Evolutionary conservation across 37 sponge, comb jelly and placozoan species (phyloP).

Genomic region (Spongia lamella): DNA sequence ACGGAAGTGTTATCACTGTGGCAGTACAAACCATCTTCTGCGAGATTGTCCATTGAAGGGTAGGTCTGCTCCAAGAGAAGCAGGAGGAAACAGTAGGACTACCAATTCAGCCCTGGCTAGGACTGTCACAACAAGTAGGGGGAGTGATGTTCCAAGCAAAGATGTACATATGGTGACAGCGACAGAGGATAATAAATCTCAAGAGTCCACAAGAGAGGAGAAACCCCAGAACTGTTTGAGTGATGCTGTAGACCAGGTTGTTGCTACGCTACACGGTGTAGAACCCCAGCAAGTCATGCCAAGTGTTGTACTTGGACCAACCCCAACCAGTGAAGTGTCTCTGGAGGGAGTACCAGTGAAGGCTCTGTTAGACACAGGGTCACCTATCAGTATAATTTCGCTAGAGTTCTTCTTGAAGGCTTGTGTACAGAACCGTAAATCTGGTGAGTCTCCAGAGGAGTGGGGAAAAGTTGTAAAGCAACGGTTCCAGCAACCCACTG

Average conservation of each 20-base stretch:
- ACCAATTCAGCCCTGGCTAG: too few species aligned
- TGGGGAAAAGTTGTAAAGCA: slow-evolving; percentile 1
- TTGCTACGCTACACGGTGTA: too few species aligned
- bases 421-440: not conserved
- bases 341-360: slow-evolving; percentile 31
- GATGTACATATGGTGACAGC: too few species aligned
- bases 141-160: too few species aligned
- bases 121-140: too few species aligned
- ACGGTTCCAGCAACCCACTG: slow-evolving; percentile 5
- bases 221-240: too few species aligned
- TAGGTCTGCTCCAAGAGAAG: slow-evolving; percentile 14
- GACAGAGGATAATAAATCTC: too few species aligned
- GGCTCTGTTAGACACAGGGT: slow-evolving; percentile 57
- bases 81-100: slow-evolving; percentile 2
- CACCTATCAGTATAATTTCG: slow-evolving; percentile 48
- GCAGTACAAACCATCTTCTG: not conserved
- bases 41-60: slow-evolving; percentile 2
- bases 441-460: not conserved
- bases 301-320: slow-evolving; percentile 21
- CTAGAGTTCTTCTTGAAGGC: slow-evolving; percentile 6
- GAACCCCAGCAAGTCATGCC: not conserved
- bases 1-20: slow-evolving; percentile 1
- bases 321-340: slow-evolving; percentile 2
- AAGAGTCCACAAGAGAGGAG: not conserved
- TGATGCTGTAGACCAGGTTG: too few species aligned